A percentile compares a stretch with the other conserved stretches of the same genome.
phyloP scores from a whole-genome alignment of 2,113 vertebrate genomes.

The Laterallus jamaicensis region DNA sequence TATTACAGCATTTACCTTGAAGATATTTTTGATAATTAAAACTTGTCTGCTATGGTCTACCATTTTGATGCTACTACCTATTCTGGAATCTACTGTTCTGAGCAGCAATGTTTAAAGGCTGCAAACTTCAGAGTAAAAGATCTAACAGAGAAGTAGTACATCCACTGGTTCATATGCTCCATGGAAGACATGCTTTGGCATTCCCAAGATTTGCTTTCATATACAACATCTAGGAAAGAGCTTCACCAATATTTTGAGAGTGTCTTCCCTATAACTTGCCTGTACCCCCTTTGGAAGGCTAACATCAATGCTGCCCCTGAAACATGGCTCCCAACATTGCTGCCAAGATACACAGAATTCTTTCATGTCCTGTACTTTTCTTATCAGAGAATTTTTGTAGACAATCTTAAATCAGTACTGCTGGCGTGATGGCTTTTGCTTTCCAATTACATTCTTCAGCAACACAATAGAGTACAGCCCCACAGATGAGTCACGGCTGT shows the following conservation, averaged over 20 bases:
- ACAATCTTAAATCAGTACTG: neutral
- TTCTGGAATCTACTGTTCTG: neutral
- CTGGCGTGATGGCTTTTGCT: neutral
- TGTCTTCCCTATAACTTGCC: neutral
- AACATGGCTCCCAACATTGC: neutral
- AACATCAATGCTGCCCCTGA: conserved; percentile 8
- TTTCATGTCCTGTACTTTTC: neutral
- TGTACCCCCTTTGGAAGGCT: neutral
- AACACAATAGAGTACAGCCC: neutral
- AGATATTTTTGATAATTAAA: neutral
- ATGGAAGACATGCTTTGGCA: neutral
- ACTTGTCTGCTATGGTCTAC: neutral
- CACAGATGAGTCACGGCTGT: neutral
- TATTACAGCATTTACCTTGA: neutral
- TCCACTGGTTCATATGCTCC: neutral
- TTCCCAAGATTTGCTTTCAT: neutral
- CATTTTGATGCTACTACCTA: neutral
- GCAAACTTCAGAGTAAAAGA: conserved; percentile 6
- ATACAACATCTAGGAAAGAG: neutral
- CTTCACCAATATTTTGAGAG: neutral
- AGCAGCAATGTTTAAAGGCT: conserved; percentile 1
- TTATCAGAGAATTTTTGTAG: neutral
- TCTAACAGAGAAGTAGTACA: neutral
- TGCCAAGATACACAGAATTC: neutral
- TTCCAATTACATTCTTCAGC: conserved; percentile 9